Percentiles rank a stretch among this genome's conserved stretches.
phyloP scores from a whole-genome alignment of 2,797 vertebrate species.

The Antennarius maculatus region DNA sequence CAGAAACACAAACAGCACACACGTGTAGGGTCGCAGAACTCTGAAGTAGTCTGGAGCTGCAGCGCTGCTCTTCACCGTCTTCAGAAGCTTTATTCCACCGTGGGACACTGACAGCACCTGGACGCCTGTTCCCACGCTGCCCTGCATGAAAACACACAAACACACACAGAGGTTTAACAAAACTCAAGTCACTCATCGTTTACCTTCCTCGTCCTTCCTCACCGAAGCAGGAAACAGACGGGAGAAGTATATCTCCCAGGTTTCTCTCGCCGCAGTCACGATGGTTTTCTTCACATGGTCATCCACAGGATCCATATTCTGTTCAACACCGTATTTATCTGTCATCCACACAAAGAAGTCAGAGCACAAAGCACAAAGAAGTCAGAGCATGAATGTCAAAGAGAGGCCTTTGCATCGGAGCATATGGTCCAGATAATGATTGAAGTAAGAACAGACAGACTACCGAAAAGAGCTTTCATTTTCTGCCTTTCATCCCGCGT shows the following conservation, averaged over 20 bases:
- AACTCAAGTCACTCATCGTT: conserved; percentile 5
- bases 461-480: conserved; percentile 95
- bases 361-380: too few species aligned
- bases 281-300: conserved; percentile 89
- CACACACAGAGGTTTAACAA: conserved; percentile 26
- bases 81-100: conserved; percentile 89
- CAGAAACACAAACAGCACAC: conserved; percentile 10
- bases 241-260: conserved; percentile 95
- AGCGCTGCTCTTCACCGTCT: conserved; percentile 85
- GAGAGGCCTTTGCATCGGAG: conserved; percentile 32
- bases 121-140: conserved; percentile 94
- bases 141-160: conserved; percentile 79
- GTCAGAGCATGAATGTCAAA: conserved; percentile 44
- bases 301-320: conserved; percentile 86
- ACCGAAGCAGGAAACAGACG: conserved; percentile 96
- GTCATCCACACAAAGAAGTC: conserved; percentile 54
- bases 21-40: conserved; percentile 91
- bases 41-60: conserved; percentile 87
- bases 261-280: conserved; percentile 85
- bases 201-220: conserved; percentile 54
- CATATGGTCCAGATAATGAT: conserved; percentile 13
- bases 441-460: conserved; percentile 52
- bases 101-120: conserved; percentile 95
- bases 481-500: conserved; percentile 89
- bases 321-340: conserved; percentile 89